Evolutionary conservation across 2,797 vertebrate species (phyloP).

Genomic region (Schizopygopsis pylzovi): DNA sequence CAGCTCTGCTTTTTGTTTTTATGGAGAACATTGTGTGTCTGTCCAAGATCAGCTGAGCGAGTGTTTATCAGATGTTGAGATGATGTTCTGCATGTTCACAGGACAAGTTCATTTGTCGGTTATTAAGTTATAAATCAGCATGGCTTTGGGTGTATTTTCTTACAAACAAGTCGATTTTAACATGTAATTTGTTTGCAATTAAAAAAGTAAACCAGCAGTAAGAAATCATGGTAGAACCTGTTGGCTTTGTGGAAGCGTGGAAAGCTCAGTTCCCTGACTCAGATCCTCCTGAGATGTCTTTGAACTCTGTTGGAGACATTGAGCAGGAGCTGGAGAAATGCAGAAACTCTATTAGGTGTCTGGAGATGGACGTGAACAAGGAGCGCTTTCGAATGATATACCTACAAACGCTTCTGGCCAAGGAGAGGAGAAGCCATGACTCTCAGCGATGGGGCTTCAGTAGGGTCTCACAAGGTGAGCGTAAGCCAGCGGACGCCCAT

Average conservation of each 20-base stretch:
- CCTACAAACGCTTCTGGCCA: constrained; percentile 97
- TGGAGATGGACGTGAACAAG: constrained; percentile 99
- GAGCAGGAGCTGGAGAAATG: constrained; percentile 96
- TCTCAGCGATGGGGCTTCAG: constrained; percentile 96
- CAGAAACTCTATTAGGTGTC: constrained; percentile 90
- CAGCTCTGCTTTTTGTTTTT: background rate
- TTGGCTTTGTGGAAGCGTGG: constrained; percentile 98
- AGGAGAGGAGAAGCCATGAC: constrained; percentile 96
- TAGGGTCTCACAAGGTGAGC: constrained; percentile 80
- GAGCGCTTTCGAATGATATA: constrained; percentile 99
- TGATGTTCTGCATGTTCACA: constrained; percentile 16
- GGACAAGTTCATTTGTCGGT: background rate
- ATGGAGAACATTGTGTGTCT: constrained; percentile 14
- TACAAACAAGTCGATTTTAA: constrained; percentile 1
- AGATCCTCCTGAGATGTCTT: constrained; percentile 96
- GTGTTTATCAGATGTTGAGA: constrained; percentile 23
- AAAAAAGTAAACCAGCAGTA: background rate
- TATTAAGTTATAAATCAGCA: background rate
- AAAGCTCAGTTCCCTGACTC: constrained; percentile 96
- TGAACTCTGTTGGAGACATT: constrained; percentile 91
- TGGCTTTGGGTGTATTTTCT: constrained; percentile 10
- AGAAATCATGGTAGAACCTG: constrained; percentile 92
- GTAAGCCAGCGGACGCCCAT: constrained; percentile 66
- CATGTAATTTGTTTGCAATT: background rate
- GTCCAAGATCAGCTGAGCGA: constrained; percentile 18